These are phyloP conservation scores for Dyspetes luteomarginatus DNA, from an alignment of 2,888 invertebrate genomes.

Conservation along the genomic window DNA sequence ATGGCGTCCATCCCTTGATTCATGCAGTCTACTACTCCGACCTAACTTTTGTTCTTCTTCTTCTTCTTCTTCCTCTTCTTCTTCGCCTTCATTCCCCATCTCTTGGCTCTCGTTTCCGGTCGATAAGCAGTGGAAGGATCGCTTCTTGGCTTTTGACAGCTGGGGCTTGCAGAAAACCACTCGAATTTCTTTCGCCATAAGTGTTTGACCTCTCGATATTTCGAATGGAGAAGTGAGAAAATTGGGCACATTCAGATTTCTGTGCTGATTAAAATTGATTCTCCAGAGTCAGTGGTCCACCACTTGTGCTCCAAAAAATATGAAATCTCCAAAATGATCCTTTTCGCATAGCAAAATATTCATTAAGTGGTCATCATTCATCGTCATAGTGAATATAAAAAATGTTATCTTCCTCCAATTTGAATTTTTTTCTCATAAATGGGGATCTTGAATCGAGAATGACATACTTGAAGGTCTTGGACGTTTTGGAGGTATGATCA, in stretches of 20 bases:
- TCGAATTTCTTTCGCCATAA: conserved; percentile 13
- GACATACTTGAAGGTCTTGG: no score
- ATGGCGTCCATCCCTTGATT: conserved; percentile 10
- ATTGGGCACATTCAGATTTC: neutral
- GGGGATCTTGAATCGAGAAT: no score
- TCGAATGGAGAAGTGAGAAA: neutral
- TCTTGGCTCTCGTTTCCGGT: conserved; percentile 18
- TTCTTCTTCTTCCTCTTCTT: neutral
- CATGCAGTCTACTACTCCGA: neutral
- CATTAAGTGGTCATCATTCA: no score
- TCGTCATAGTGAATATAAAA: no score
- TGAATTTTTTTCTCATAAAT: no score
- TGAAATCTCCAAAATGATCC: no score
- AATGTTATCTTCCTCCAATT: no score
- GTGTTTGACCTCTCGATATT: conserved; percentile 5
- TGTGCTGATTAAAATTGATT: neutral
- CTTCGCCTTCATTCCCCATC: neutral
- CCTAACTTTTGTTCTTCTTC: neutral
- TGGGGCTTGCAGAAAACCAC: conserved; percentile 25
- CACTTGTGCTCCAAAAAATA: no score
- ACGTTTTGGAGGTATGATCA: no score
- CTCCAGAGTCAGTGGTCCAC: no score
- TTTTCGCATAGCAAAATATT: no score
- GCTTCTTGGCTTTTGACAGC: conserved; percentile 18
- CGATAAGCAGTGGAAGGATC: conserved; percentile 13